Conservation (phyloP, 2,888 invertebrate genomes). For the Serripes groenlandicus region DNA sequence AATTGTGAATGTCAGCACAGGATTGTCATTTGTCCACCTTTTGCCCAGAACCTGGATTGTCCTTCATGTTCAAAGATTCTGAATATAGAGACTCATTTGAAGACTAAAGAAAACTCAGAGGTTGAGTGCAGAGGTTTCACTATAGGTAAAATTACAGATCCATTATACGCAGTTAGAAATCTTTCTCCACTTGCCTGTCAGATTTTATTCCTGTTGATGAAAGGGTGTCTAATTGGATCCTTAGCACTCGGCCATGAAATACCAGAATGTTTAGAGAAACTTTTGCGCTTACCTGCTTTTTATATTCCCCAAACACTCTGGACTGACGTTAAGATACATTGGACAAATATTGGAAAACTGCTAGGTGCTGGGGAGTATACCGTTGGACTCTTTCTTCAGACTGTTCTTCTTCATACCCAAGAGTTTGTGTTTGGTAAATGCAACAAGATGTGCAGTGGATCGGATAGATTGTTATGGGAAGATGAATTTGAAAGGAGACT, state of each 20-base stretch:
- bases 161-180: constrained; percentile 8
- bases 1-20: constrained; percentile 7
- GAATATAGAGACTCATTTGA: not conserved
- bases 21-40: not conserved
- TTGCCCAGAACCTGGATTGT: not conserved
- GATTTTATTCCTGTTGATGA: constrained; percentile 27
- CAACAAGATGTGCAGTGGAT: not conserved
- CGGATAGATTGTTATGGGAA: constrained; percentile 27
- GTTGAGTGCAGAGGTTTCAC: not conserved
- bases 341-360: constrained; percentile 15
- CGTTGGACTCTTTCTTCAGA: constrained; percentile 29
- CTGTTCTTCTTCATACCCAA: not conserved
- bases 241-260: constrained; percentile 15
- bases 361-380: constrained; percentile 17
- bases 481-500: constrained; percentile 11
- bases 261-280: not conserved
- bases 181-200: constrained; percentile 32
- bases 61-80: not conserved
- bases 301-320: not conserved
- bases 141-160: not conserved
- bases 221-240: constrained; percentile 47
- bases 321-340: not conserved
- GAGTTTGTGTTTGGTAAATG: constrained; percentile 12
- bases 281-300: not conserved
- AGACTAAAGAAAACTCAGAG: not conserved